Percentiles rank a stretch among this genome's conserved stretches.
These are phyloP conservation scores for Chymomyza fuscimana DNA, from an alignment of 2,888 invertebrate species.

Conservation along the genomic window DNA sequence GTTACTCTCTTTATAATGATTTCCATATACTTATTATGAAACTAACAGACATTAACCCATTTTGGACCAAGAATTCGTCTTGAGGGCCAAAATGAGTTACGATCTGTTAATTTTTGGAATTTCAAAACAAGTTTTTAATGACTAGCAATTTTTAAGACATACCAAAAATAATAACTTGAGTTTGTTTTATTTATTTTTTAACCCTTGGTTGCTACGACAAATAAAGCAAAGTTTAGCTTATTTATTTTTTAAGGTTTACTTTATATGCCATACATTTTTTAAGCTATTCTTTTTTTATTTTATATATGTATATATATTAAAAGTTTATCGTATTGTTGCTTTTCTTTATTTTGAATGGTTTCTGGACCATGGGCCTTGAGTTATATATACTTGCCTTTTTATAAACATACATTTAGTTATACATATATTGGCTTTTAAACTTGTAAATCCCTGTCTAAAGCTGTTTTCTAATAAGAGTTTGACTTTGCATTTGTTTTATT, in stretches of 20 bases:
- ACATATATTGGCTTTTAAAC: slow-evolving; percentile 38
- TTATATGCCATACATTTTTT: neutral
- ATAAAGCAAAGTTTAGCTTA: neutral
- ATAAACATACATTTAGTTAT: slow-evolving; percentile 26
- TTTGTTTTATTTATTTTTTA: slow-evolving; percentile 13
- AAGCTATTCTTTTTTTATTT: slow-evolving; percentile 16
- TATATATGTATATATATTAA: slow-evolving; percentile 23
- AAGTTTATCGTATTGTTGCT: slow-evolving; percentile 8
- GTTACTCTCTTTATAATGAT: no score
- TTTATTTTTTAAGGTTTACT: slow-evolving; percentile 5
- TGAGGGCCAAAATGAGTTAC: no score
- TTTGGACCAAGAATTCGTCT: no score
- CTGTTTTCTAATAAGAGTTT: slow-evolving; percentile 46
- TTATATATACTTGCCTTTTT: slow-evolving; percentile 36
- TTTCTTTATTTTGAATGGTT: slow-evolving; percentile 32
- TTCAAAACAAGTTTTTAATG: neutral
- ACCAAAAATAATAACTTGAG: neutral
- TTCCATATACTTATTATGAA: no score
- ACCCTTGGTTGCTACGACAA: slow-evolving; percentile 18
- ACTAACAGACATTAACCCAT: no score
- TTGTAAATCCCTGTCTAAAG: slow-evolving; percentile 67
- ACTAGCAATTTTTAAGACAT: neutral
- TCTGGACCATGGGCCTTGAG: slow-evolving; percentile 39
- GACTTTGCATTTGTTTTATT: slow-evolving; percentile 5
- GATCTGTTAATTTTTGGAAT: no score